Conservation (phyloP, 2,113 vertebrate species). For the Toxotes jaculatrix region DNA sequence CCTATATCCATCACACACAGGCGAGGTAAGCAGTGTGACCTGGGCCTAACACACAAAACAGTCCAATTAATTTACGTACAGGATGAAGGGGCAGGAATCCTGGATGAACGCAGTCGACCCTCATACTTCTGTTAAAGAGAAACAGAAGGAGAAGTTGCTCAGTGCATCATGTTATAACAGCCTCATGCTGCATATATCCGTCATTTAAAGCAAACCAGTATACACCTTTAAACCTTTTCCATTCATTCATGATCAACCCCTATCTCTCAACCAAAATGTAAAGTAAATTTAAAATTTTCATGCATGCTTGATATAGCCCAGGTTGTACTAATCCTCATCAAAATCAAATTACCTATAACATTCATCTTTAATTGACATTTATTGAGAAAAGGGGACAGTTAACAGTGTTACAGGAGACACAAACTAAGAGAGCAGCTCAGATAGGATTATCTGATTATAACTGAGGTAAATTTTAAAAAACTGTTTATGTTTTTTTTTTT, state of each 20-base stretch:
- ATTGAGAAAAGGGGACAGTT: neutral
- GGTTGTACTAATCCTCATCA: neutral
- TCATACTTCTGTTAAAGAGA: constrained; percentile 71
- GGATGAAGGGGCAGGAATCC: constrained; percentile 74
- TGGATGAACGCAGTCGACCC: constrained; percentile 74
- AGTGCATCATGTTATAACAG: neutral
- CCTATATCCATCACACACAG: too few relatives aligned
- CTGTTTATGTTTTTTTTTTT: too few relatives aligned
- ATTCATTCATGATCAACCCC: neutral
- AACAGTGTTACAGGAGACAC: neutral
- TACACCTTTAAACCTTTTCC: neutral
- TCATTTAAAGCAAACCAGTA: neutral
- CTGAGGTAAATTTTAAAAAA: neutral
- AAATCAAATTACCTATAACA: neutral
- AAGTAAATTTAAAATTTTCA: neutral
- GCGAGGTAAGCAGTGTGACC: too few relatives aligned
- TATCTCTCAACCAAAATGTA: neutral
- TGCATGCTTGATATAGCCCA: neutral
- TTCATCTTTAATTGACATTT: neutral
- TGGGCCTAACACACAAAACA: neutral
- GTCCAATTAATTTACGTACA: constrained; percentile 69
- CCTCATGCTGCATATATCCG: neutral
- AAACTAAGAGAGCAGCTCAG: neutral
- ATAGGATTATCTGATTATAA: too few relatives aligned
- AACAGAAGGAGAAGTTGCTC: neutral